Base-by-base conservation (phyloP, 2,888 invertebrate genomes). In the Mythimna ferrago region DNA sequence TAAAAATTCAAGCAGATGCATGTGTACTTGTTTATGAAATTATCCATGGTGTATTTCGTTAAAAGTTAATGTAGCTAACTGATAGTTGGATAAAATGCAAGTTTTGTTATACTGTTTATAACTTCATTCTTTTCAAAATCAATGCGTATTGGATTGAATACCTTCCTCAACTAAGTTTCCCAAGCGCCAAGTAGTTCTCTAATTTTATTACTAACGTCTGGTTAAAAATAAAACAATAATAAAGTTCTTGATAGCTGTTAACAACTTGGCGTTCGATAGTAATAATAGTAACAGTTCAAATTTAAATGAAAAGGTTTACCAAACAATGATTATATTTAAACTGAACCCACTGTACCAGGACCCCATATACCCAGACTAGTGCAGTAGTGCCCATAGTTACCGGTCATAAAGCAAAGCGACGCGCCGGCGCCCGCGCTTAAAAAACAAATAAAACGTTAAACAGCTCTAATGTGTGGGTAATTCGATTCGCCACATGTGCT, bases 401-500 rank as follows among this genome's bases (percentile, higher is more conserved):
- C 76, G 75, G 78, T 78, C 82, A 84, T 85, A 85, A 85, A 84
- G 80, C 68, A 82, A 73, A 66, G 71, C 76, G 85, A 76, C 78
- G 73, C 78, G 82, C 81, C 76, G 83, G 82, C 82, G 77, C 81
- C 83, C 75, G 80, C 79, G 85, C 70, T 80, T 68, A 84, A 85
- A 84, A 87, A 86, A 84, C 79, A 86, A 87, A 88, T 84, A 83
- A 86, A 82, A 80, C 78, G 71, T 80, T 84, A 79, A 86, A 86
- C 83, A 84, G 81, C 79, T 81, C 84, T 87, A 85, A 88, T 87
- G 83, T 82, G 83, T 86, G 84, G 82, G 85, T 89, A 89, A 89
- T 89, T 87, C 86, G 83, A 88, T 84, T 87, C 82, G 84, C 88
- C 88, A 86, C 86, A 88, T 85, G 84, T 88, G 89, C 80, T 73